Base-by-base conservation (phyloP, 2,113 vertebrate species). In the Hucho hucho region DNA sequence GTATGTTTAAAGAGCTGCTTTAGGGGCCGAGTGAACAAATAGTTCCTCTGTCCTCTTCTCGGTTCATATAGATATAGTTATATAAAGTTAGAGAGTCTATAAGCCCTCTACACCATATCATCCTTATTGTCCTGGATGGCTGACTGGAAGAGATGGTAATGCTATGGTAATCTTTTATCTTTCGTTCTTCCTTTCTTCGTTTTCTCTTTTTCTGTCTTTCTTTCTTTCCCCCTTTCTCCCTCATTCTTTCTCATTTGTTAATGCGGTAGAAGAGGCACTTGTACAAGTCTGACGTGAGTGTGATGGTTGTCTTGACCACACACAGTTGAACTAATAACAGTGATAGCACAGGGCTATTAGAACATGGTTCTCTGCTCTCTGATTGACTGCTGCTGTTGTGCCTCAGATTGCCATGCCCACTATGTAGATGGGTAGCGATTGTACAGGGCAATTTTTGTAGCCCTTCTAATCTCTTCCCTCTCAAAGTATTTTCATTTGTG, bases 291-390 rank as follows among this genome's bases (percentile, higher is more conserved):
- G 16, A 14, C 4, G 16, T 56, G 20, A 18, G 53, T 56, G 53
- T 20, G 53, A 20, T 20, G 13, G 53, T 56, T 56, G 53, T 56
- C 14, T 56, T 56, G 16, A 56, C 53, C 53, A 56, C 53, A 56
- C 53, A 56, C 18, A 56, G 53, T 6, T 20, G 14, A 56, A 18
- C 53, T 56, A 14, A 56, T 56, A 56, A 20, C 61, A 0, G 77
- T 83, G 84, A 88, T 85, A 87, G 88, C 53, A 89, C 71, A 82
- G 79, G 75, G 24, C 73, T 73, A 85, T 88, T 88, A 86, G 20
- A 20, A 20, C 53, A 56, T 18, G 53, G 20, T 20, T 56, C 53
- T 56, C 37, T 43, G 37, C 61, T 79, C 46, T 80, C 47, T 84
- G 85, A 91, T 83, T 86, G 89, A 84, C 82, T 86, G 47, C 78